These are phyloP conservation scores for Oxyruncus cristatus DNA, from an alignment of 2,113 vertebrate species.

Conservation along the genomic window DNA sequence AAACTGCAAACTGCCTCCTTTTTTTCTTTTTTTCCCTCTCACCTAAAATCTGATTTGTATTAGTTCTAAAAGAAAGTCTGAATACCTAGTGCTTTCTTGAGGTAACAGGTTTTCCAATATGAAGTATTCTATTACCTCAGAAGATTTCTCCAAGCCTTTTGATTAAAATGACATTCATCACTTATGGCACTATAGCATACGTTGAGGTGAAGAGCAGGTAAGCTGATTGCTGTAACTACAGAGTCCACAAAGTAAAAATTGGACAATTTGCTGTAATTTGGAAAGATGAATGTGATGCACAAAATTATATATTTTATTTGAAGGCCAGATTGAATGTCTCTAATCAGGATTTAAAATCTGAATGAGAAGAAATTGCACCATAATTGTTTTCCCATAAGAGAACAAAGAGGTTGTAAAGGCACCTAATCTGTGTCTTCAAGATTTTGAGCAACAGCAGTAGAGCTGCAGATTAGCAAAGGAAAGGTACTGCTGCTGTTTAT, in stretches of 20 bases:
- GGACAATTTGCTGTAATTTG: slow-evolving; percentile 75
- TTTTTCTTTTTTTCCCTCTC: rapidly evolving
- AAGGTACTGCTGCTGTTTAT: not conserved
- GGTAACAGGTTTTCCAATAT: not conserved
- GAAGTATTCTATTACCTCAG: not conserved
- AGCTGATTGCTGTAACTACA: slow-evolving; percentile 61
- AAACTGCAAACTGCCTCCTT: not conserved
- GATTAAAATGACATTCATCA: slow-evolving; percentile 54
- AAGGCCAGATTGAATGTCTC: slow-evolving; percentile 58
- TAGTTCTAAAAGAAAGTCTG: not conserved
- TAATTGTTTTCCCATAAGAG: slow-evolving; percentile 67
- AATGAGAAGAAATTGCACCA: slow-evolving; percentile 67
- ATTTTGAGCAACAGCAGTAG: not conserved
- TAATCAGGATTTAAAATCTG: slow-evolving; percentile 71
- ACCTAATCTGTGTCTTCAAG: slow-evolving; percentile 47
- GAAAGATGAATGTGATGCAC: slow-evolving; percentile 39
- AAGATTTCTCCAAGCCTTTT: slow-evolving; percentile 13
- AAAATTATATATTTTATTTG: slow-evolving; percentile 71
- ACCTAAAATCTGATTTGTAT: not conserved
- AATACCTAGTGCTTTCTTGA: not conserved
- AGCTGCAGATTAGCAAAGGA: not conserved
- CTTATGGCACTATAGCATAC: not conserved
- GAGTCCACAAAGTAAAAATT: slow-evolving; percentile 63
- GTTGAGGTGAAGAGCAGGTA: slow-evolving; percentile 20
- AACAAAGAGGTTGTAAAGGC: slow-evolving; percentile 58